Percentiles rank a stretch among this genome's conserved stretches.
These are phyloP conservation scores for Agelastica alni DNA, from an alignment of 2,888 invertebrate genomes.

Conservation along the genomic window DNA sequence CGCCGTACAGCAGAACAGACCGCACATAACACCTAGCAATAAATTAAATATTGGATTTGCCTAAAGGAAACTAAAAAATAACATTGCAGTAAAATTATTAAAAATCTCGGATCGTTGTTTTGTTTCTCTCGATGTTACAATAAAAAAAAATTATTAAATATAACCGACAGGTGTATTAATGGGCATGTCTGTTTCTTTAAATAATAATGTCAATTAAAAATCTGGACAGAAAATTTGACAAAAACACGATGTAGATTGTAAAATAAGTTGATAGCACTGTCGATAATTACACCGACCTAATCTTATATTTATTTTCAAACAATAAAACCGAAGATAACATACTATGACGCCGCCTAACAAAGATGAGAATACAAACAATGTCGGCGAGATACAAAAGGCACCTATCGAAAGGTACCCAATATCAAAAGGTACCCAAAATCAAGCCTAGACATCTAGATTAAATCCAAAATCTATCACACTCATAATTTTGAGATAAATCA, in stretches of 20 bases:
- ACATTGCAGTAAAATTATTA: too few relatives aligned
- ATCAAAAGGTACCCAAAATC: conserved; percentile 30
- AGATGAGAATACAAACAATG: conserved; percentile 37
- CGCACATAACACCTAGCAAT: too few relatives aligned
- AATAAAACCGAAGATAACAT: conserved; percentile 35
- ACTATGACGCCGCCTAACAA: conserved; percentile 32
- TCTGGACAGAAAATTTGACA: conserved; percentile 3
- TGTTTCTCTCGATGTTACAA: too few relatives aligned
- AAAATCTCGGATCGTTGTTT: too few relatives aligned
- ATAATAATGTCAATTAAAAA: conserved; percentile 1
- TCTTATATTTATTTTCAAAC: conserved; percentile 27
- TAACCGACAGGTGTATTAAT: too few relatives aligned
- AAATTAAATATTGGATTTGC: too few relatives aligned
- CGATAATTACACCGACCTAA: conserved; percentile 22
- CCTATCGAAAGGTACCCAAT: conserved; percentile 21
- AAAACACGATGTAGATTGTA: conserved; percentile 8
- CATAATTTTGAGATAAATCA: conserved; percentile 44
- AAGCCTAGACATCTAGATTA: conserved; percentile 37
- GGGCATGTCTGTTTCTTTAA: not conserved
- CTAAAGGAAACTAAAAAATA: too few relatives aligned
- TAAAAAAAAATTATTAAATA: too few relatives aligned
- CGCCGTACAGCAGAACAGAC: too few relatives aligned
- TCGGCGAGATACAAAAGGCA: conserved; percentile 33
- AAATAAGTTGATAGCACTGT: conserved; percentile 14
- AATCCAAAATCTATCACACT: conserved; percentile 45